Percentiles rank a stretch among this genome's conserved stretches.
Conservation (phyloP, 1,140 invertebrate species). For the Drosophila nasuta region DNA sequence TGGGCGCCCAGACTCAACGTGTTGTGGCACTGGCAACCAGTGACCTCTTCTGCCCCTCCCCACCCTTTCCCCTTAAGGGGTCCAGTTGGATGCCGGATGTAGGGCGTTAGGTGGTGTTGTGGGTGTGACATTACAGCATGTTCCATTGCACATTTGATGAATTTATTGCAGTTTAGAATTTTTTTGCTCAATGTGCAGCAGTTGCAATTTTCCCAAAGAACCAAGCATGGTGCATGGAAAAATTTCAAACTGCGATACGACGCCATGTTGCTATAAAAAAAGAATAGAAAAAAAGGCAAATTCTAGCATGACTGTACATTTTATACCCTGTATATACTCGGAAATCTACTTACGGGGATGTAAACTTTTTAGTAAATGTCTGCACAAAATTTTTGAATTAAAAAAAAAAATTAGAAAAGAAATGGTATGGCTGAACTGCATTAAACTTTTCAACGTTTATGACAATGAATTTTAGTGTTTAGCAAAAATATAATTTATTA, state of each 20-base stretch:
- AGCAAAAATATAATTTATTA: too few relatives aligned
- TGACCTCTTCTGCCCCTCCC: not conserved
- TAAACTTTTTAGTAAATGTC: too few relatives aligned
- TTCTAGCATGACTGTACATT: conserved; percentile 25
- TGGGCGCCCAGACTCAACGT: not conserved
- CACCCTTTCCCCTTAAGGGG: not conserved
- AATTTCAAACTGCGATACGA: conserved; percentile 52
- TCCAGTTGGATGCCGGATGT: conserved; percentile 10
- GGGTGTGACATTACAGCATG: conserved; percentile 83
- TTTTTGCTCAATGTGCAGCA: conserved; percentile 76
- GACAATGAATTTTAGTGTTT: too few relatives aligned
- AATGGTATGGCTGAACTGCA: too few relatives aligned
- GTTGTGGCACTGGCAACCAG: not conserved
- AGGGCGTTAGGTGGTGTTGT: conserved; percentile 35
- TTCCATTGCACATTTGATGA: conserved; percentile 84
- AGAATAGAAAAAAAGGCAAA: conserved; percentile 15
- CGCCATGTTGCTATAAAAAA: conserved; percentile 40
- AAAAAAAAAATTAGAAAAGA: too few relatives aligned
- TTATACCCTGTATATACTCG: not conserved
- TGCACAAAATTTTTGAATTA: too few relatives aligned
- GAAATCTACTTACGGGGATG: too few relatives aligned
- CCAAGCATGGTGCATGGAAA: conserved; percentile 24
- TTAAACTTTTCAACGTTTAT: too few relatives aligned
- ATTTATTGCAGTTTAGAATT: conserved; percentile 85
- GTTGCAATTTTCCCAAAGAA: conserved; percentile 57